Evolutionary conservation across 2,797 vertebrate genomes (phyloP).

Genomic region (Rhinoraja longicauda): DNA sequence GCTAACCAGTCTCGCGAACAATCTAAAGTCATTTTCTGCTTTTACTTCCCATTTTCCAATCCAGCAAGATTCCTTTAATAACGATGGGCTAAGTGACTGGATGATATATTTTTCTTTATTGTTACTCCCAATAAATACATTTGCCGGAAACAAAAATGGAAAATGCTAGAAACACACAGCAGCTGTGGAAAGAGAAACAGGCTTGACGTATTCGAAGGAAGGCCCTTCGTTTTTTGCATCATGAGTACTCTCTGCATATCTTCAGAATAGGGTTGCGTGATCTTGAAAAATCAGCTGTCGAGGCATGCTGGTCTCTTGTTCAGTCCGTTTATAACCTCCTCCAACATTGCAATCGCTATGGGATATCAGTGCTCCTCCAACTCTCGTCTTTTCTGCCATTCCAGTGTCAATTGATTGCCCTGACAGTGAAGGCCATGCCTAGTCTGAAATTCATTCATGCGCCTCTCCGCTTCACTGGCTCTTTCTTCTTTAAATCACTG

Average conservation of each 20-base stretch:
- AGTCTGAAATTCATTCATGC: neutral
- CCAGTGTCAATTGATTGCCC: neutral
- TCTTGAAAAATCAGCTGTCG: neutral
- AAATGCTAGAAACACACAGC: too few relatives aligned
- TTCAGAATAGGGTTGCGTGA: neutral
- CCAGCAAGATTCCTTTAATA: neutral
- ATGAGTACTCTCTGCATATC: too few relatives aligned
- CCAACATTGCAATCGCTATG: neutral
- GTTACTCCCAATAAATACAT: neutral
- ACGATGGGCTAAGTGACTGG: neutral
- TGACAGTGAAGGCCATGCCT: neutral
- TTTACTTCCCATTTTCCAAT: too few relatives aligned
- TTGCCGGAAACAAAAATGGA: neutral
- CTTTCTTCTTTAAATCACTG: neutral
- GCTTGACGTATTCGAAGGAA: too few relatives aligned
- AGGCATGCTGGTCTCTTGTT: neutral
- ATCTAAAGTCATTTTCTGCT: too few relatives aligned
- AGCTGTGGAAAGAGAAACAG: too few relatives aligned
- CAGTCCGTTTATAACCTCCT: neutral
- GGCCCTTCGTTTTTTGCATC: too few relatives aligned
- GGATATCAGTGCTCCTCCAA: neutral
- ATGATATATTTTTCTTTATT: neutral
- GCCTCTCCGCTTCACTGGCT: neutral
- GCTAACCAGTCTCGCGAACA: neutral
- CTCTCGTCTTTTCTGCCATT: neutral